These are phyloP conservation scores for Uropetala carovei DNA, from an alignment of 2,888 invertebrate species.

Conservation along the genomic window DNA sequence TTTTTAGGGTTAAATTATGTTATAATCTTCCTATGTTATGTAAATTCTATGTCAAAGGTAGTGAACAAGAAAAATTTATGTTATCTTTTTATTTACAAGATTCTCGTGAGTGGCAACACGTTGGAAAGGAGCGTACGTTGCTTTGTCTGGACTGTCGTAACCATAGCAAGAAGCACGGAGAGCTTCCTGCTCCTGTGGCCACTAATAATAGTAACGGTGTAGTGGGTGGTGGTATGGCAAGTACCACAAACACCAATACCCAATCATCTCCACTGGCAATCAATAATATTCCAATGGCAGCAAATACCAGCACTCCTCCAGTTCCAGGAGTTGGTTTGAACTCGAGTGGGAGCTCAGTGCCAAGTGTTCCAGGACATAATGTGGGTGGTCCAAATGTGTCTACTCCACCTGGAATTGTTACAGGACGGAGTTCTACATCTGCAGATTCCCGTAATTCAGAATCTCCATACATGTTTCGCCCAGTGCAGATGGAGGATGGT, in stretches of 20 bases:
- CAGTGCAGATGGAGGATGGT: conserved; percentile 75
- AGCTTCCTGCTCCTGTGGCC: conserved; percentile 77
- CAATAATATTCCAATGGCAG: conserved; percentile 66
- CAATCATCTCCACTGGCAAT: conserved; percentile 67
- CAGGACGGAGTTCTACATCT: conserved; percentile 67
- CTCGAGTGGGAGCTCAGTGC: conserved; percentile 50
- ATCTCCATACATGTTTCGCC: conserved; percentile 76
- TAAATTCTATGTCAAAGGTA: not conserved
- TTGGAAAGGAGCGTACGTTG: conserved; percentile 83
- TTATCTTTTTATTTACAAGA: conserved; percentile 73
- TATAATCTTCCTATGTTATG: not conserved
- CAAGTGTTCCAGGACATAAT: conserved; percentile 45
- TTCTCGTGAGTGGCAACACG: conserved; percentile 85
- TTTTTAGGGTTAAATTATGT: not conserved
- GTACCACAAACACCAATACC: conserved; percentile 41
- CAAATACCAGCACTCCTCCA: conserved; percentile 68
- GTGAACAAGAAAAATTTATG: conserved; percentile 42
- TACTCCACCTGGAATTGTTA: conserved; percentile 27
- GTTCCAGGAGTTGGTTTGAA: conserved; percentile 65
- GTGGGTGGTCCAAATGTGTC: conserved; percentile 34
- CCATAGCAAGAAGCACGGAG: conserved; percentile 87
- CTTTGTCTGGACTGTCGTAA: conserved; percentile 87
- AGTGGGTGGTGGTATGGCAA: conserved; percentile 40
- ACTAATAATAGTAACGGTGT: conserved; percentile 72
- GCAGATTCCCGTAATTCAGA: conserved; percentile 68